Conservation (phyloP, 2,113 vertebrate genomes). For the Thamnophis sirtalis region DNA sequence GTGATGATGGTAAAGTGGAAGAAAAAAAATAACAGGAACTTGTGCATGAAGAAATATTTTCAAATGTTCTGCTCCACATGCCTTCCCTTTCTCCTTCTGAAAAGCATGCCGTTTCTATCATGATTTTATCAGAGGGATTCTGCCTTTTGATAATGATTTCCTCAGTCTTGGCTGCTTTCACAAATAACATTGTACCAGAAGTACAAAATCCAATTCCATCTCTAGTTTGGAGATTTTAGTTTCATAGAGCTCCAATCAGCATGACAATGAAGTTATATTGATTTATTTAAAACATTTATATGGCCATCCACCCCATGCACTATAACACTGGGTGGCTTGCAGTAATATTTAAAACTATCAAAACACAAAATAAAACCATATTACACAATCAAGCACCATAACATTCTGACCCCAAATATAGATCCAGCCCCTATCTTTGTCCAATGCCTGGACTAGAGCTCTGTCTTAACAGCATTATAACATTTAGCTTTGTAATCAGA, state of each 20-base stretch:
- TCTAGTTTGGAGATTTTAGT: not conserved
- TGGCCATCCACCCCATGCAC: not conserved
- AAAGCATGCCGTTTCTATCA: too few relatives aligned
- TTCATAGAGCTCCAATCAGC: not conserved
- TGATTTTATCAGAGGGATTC: not conserved
- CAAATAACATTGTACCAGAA: not conserved
- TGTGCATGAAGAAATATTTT: not conserved
- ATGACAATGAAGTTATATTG: not conserved
- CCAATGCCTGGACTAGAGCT: not conserved
- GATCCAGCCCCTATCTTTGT: not conserved
- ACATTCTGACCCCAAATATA: not conserved
- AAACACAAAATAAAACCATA: not conserved
- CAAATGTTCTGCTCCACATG: not conserved
- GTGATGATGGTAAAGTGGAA: constrained; percentile 66
- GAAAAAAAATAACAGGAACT: not conserved
- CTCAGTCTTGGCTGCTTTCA: not conserved
- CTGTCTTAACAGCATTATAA: not conserved
- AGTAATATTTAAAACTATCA: not conserved
- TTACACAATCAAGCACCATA: not conserved
- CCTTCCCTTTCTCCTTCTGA: not conserved
- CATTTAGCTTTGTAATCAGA: not conserved
- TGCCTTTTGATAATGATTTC: not conserved
- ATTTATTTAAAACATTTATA: not conserved
- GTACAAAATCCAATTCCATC: not conserved
- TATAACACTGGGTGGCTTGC: not conserved